Percentiles rank a stretch among this genome's conserved stretches.
These are phyloP conservation scores for Sardinella longiceps DNA, from an alignment of 2,797 vertebrate species.

Conservation along the genomic window DNA sequence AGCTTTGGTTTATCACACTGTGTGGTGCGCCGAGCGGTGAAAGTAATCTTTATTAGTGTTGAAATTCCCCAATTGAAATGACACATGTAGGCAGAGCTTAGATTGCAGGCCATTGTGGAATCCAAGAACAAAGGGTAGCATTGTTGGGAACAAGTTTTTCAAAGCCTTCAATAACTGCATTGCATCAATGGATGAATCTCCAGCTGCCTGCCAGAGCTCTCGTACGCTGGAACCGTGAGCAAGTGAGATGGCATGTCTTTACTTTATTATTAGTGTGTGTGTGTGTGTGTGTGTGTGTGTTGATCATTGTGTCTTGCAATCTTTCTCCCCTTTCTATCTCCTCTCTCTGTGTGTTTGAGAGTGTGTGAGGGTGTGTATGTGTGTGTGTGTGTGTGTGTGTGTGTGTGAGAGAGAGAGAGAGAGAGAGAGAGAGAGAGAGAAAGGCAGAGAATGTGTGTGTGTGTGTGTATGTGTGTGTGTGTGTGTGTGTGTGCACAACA, in stretches of 20 bases:
- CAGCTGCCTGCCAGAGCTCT: not conserved
- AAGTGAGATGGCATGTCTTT: conserved; percentile 15
- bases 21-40: not conserved
- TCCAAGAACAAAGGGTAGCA: not conserved
- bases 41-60: conserved; percentile 19
- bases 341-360: no score
- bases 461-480: not conserved
- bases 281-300: not conserved
- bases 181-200: conserved; percentile 8
- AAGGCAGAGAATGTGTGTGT: not conserved
- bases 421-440: no score
- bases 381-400: no score
- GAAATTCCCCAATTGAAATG: conserved; percentile 22
- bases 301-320: not conserved
- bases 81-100: not conserved
- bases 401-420: no score
- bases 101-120: conserved; percentile 12
- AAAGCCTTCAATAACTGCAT: not conserved
- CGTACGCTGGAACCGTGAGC: not conserved
- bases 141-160: conserved; percentile 13
- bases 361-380: not conserved
- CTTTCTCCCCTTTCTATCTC: not conserved
- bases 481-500: not conserved
- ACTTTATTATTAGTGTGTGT: not conserved
- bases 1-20: conserved; percentile 5